Conservation (phyloP, 2,113 vertebrate species). For the Dermatemys mawii region DNA sequence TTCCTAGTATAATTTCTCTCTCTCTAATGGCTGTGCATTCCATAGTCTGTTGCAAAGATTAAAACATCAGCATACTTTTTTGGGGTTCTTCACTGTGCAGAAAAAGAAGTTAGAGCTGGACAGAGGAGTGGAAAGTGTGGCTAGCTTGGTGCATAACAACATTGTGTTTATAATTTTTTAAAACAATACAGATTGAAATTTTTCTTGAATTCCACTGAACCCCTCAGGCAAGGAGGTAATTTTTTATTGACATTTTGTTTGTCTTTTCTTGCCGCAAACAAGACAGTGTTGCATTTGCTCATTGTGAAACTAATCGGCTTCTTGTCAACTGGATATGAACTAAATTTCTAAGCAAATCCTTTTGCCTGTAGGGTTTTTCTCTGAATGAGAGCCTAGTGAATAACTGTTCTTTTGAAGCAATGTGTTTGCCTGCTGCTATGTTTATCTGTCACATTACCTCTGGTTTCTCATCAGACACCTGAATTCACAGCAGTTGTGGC, state of each 20-base stretch:
- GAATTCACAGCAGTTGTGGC: conserved; percentile 53
- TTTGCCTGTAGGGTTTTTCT: conserved; percentile 47
- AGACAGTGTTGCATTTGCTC: conserved; percentile 68
- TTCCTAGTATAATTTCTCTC: neutral
- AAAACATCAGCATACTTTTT: conserved; percentile 5
- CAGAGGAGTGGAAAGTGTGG: conserved; percentile 29
- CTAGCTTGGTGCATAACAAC: conserved; percentile 23
- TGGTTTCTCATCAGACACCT: conserved; percentile 34
- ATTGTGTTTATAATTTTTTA: neutral
- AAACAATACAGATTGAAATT: neutral
- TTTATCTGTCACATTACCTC: conserved; percentile 26
- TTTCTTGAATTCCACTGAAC: conserved; percentile 41
- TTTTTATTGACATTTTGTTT: conserved; percentile 70
- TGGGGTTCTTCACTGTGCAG: conserved; percentile 31
- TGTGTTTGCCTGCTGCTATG: neutral
- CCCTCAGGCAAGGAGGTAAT: conserved; percentile 62
- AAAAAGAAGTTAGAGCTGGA: conserved; percentile 22
- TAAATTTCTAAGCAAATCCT: conserved; percentile 59
- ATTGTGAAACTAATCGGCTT: conserved; percentile 63
- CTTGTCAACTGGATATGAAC: conserved; percentile 66
- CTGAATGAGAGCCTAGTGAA: conserved; percentile 25
- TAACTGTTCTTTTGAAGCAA: conserved; percentile 28
- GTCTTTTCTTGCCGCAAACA: conserved; percentile 67
- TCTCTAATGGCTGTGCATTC: neutral
- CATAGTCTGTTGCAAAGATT: neutral